phyloP scores from a whole-genome alignment of 2,113 vertebrate species.

The Callorhinus ursinus region DNA sequence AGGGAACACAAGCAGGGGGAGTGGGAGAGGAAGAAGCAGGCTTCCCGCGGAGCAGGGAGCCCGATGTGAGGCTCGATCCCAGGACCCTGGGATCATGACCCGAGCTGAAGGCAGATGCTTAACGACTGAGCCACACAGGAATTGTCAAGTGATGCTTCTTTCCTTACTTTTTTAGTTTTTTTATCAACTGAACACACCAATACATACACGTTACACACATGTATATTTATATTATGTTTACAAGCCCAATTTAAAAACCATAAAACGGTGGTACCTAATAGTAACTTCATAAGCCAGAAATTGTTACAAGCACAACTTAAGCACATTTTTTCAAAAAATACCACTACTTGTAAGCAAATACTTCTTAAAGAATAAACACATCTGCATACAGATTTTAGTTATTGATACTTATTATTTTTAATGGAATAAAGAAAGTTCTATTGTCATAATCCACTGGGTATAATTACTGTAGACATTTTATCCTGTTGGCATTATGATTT shows the following conservation, averaged over 20 bases:
- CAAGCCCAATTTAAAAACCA: not conserved
- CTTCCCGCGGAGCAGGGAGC: no score
- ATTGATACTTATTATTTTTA: constrained; percentile 36
- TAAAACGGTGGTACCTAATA: not conserved
- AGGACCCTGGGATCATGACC: no score
- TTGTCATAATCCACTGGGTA: constrained; percentile 33
- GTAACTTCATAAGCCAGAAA: not conserved
- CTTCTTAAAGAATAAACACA: not conserved
- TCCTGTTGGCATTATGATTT: constrained; percentile 42
- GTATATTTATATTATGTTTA: not conserved
- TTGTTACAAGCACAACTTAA: not conserved
- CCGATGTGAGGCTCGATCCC: no score
- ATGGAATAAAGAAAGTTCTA: constrained; percentile 42
- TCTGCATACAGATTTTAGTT: not conserved
- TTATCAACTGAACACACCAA: not conserved
- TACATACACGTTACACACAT: not conserved
- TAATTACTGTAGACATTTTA: constrained; percentile 24
- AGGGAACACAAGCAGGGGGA: no score
- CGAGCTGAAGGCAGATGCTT: no score
- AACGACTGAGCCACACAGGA: not conserved
- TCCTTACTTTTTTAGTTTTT: not conserved
- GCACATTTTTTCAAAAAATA: not conserved
- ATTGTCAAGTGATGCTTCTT: not conserved
- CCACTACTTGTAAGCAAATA: not conserved
- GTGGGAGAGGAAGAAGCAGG: no score